Evolutionary conservation across 2,888 invertebrate species (phyloP).

Genomic region (Polyommatus icarus): DNA sequence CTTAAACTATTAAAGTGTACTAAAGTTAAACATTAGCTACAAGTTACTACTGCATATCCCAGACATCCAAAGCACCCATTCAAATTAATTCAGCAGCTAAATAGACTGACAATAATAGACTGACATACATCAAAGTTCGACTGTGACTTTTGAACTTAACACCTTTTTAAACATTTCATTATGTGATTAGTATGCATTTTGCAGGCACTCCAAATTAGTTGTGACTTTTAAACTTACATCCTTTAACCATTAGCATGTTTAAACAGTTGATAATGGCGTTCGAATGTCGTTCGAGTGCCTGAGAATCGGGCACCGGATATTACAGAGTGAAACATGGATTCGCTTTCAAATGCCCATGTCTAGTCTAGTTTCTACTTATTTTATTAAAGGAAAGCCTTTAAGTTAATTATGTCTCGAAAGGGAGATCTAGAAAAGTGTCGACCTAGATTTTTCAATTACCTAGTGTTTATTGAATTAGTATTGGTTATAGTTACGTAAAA

Average conservation of each 20-base stretch:
- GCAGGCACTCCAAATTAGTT: neutral
- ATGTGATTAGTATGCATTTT: neutral
- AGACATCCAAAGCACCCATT: too few species aligned
- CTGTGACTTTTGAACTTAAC: neutral
- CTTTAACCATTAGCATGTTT: neutral
- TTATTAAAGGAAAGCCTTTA: slow-evolving; percentile 25
- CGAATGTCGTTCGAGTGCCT: neutral
- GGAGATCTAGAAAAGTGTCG: slow-evolving; percentile 19
- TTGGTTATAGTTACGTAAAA: neutral
- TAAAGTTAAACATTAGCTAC: too few species aligned
- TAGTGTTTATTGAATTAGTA: slow-evolving; percentile 12
- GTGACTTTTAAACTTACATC: neutral
- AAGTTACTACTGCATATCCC: too few species aligned
- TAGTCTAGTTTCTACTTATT: slow-evolving; percentile 30
- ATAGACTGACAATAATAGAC: too few species aligned
- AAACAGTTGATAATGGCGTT: neutral
- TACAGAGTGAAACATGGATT: slow-evolving; percentile 50
- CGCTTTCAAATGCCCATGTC: slow-evolving; percentile 47
- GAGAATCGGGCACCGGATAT: slow-evolving; percentile 42
- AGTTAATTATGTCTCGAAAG: slow-evolving; percentile 17
- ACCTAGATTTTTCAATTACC: slow-evolving; percentile 2
- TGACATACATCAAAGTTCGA: too few species aligned
- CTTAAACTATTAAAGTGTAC: too few species aligned
- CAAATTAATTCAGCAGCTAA: too few species aligned
- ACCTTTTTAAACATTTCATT: neutral